Conservation (phyloP, 2,888 invertebrate species). For the Sycophila texana region DNA sequence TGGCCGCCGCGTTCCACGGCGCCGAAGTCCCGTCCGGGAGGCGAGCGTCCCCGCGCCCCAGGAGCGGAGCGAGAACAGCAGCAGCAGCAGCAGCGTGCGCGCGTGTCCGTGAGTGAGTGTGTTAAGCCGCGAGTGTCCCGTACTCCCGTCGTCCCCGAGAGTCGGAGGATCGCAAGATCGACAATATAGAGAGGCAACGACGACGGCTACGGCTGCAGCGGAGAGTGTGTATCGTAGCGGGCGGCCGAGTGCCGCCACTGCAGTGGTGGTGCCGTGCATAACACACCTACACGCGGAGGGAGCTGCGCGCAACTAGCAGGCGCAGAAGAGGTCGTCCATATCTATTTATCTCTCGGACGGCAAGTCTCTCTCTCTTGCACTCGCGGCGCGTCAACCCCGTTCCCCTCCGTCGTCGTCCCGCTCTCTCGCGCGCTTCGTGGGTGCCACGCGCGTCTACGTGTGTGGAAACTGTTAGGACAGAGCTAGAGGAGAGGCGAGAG, state of each 20-base stretch:
- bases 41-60: constrained; percentile 8
- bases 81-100: not conserved
- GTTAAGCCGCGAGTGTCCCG: not conserved
- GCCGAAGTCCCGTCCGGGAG: not conserved
- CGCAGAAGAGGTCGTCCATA: constrained; percentile 48
- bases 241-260: not conserved
- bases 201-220: constrained; percentile 6
- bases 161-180: not conserved
- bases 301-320: not conserved
- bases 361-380: constrained; percentile 4
- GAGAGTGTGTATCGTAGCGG: not conserved
- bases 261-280: not conserved
- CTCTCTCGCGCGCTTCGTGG: not conserved
- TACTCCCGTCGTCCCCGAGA: not conserved
- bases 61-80: not conserved
- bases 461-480: not conserved
- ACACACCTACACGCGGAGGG: not conserved
- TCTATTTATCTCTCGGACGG: constrained; percentile 37
- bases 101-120: not conserved
- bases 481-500: not conserved
- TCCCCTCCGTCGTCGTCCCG: not conserved
- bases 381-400: not conserved
- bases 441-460: not conserved
- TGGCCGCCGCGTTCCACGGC: not conserved
- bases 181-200: constrained; percentile 6